These are phyloP conservation scores for Phainopepla nitens DNA, from an alignment of 2,113 vertebrate species.

Conservation along the genomic window DNA sequence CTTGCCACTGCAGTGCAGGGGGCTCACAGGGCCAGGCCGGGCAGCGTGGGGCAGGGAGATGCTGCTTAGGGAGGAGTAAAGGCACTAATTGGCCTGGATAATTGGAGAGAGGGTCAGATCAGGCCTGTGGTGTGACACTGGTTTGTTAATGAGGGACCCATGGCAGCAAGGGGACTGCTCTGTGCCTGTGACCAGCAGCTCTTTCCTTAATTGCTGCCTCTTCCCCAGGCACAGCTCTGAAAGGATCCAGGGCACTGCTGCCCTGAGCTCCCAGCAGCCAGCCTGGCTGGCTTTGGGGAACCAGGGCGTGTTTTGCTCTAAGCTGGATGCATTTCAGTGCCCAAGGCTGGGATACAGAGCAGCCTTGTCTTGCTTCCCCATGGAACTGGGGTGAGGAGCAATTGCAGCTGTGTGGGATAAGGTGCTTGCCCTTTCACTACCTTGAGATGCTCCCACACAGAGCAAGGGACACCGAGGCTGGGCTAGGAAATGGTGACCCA, in stretches of 20 bases:
- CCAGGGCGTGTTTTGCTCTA: rapidly evolving
- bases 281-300: neutral
- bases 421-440: neutral
- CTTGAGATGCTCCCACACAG: neutral
- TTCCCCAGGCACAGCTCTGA: neutral
- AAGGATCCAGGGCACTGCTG: rapidly evolving
- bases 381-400: neutral
- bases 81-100: neutral
- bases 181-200: neutral
- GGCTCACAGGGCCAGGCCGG: neutral
- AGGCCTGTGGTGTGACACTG: neutral
- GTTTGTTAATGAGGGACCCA: neutral
- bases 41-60: neutral
- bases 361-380: neutral
- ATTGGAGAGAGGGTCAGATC: neutral
- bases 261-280: neutral
- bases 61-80: neutral
- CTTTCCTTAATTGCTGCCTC: neutral
- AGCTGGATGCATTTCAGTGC: neutral
- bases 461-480: rapidly evolving
- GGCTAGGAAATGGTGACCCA: neutral
- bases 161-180: neutral
- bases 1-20: neutral
- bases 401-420: neutral
- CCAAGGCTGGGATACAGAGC: too few relatives aligned